Base-by-base conservation (phyloP, 2,797 vertebrate species). In the Zalophus californianus region DNA sequence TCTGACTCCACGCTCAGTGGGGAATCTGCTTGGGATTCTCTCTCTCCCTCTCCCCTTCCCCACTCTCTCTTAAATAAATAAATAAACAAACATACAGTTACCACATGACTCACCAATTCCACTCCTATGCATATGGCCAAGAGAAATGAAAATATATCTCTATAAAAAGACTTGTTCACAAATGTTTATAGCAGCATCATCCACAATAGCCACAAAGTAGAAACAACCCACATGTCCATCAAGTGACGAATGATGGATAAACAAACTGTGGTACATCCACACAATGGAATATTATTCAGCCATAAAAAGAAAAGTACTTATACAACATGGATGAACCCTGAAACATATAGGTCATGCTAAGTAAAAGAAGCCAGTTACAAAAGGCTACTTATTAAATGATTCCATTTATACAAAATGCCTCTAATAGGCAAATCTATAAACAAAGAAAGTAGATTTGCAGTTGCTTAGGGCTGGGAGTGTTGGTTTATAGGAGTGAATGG, bases 301-400 rank as follows among this genome's bases (percentile, higher is more conserved):
- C 52, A 52, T 50, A 50, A 86, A 93, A 96, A 38, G 14, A 95
- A 96, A 96, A 38, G 14, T 38, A 62, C 6, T 56, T 68, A 32
- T 0, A 56, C 21, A 77, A 58, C 52, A 72, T 14, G 29, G 8
- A 78, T 66, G 35, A 94, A 68, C 27, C n/a, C 29, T 78, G 27
- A 91, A 92, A 86, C 41, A 90, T 52, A 62, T 1, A 75, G 32
- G 38, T 75, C 14, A 44, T 38, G n/a, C 52, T 48, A 82, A 91
- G 66, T 58, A 8, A 48, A 95, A 91, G 80, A 82, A 44, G 23
- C 11, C n/a, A 70, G 23, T n/a, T 15, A 48, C n/a, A 70, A 84
- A 23, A 68, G 23, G 73, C 27, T 11, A 52, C 3, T 15, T 7
- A 44, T 29, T 50, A 25, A 38, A 50, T 54, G 15, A 38, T 70